A percentile compares a stretch with the other conserved stretches of the same genome.
Evolutionary conservation across 2,113 vertebrate genomes (phyloP).

Genomic region (Cephalopholis sonnerati): DNA sequence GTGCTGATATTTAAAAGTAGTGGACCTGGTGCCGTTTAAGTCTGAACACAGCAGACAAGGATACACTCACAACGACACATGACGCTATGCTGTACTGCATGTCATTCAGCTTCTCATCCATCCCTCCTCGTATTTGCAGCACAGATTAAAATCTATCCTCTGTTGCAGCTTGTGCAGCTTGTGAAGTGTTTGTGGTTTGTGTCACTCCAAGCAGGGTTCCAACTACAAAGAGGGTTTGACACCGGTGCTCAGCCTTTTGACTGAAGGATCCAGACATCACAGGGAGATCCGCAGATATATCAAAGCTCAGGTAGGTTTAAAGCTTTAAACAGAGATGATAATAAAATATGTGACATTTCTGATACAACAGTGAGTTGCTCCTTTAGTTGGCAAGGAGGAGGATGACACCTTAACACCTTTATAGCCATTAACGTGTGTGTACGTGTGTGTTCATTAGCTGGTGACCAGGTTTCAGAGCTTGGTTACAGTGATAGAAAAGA

Average conservation of each 20-base stretch:
- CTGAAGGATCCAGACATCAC: constrained; percentile 93
- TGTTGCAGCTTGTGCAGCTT: constrained; percentile 32
- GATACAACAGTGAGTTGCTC: no score
- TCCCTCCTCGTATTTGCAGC: not conserved
- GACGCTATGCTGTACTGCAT: not conserved
- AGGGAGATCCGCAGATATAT: constrained; percentile 96
- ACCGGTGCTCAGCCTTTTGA: constrained; percentile 96
- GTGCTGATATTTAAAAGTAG: not conserved
- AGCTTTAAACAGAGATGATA: not conserved
- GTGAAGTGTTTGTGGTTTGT: constrained; percentile 55
- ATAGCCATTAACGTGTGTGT: not conserved
- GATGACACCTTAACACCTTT: no score
- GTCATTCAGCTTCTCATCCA: not conserved
- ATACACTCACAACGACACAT: not conserved
- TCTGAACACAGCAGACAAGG: no score
- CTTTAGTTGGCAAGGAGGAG: no score
- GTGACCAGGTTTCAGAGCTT: not conserved
- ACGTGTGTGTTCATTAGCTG: not conserved
- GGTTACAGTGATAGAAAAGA: not conserved
- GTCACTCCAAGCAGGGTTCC: constrained; percentile 86
- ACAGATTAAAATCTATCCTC: not conserved
- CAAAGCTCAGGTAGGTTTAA: constrained; percentile 91
- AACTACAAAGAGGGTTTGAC: constrained; percentile 98
- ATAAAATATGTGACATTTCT: not conserved
- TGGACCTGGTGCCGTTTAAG: not conserved